Evolutionary conservation across 1,140 invertebrate species (phyloP).

Genomic region (Pseudobourletiella spinata): DNA sequence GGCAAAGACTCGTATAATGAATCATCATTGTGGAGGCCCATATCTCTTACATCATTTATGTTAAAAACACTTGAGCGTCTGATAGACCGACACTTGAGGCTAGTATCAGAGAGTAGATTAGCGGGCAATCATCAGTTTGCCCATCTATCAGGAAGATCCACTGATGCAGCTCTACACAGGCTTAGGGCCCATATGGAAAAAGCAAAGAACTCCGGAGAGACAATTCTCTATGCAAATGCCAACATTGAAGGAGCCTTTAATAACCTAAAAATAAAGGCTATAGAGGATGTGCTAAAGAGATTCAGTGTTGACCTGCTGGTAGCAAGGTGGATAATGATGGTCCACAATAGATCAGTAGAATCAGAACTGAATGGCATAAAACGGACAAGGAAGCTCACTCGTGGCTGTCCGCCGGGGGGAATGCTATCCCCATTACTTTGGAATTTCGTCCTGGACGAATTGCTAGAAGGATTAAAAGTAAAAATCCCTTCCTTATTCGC

Average conservation of each 20-base stretch:
- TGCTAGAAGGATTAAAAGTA: not conserved
- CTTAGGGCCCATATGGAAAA: conserved; percentile 6
- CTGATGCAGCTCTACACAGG: conserved; percentile 24
- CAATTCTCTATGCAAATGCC: conserved; percentile 6
- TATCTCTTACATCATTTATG: conserved; percentile 26
- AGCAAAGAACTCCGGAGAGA: not conserved
- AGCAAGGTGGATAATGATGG: too few species aligned
- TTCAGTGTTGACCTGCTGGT: too few species aligned
- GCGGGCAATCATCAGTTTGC: conserved; percentile 14
- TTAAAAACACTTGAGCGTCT: conserved; percentile 23
- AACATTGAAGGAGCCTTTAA: conserved; percentile 27
- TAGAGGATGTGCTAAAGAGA: too few species aligned
- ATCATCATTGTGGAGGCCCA: conserved; percentile 12
- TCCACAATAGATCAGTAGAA: too few species aligned
- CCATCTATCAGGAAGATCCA: conserved; percentile 12
- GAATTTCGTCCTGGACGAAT: conserved; percentile 10
- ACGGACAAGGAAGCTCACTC: not conserved
- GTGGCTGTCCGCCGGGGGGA: conserved; percentile 20
- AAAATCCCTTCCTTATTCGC: not conserved
- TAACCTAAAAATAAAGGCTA: conserved; percentile 13
- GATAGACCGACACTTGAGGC: conserved; percentile 12
- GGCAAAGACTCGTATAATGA: conserved; percentile 16
- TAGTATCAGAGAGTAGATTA: not conserved
- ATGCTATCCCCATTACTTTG: conserved; percentile 15
- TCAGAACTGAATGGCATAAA: not conserved